Percentiles rank a stretch among this genome's conserved stretches.
Evolutionary conservation across 2,113 vertebrate genomes (phyloP).

Genomic region (Gallinago undulata): DNA sequence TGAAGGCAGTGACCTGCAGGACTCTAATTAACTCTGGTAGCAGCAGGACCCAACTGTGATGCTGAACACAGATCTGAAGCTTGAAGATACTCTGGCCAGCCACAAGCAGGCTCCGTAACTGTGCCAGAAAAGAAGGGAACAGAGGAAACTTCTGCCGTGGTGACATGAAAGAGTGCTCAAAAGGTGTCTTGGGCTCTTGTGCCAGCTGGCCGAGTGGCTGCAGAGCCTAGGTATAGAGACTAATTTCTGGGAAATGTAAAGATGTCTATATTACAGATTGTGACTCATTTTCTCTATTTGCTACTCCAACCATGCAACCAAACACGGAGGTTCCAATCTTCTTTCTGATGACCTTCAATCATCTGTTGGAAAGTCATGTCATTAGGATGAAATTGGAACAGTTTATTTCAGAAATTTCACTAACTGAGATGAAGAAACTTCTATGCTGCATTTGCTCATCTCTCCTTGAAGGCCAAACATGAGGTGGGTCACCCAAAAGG

Average conservation of each 20-base stretch:
- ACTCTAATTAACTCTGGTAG: constrained; percentile 60
- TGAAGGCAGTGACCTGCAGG: constrained; percentile 48
- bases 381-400: not conserved
- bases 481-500: not conserved
- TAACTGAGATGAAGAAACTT: not conserved
- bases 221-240: not conserved
- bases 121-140: constrained; percentile 39
- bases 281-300: constrained; percentile 24
- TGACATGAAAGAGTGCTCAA: constrained; percentile 24
- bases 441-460: not conserved
- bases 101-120: not conserved
- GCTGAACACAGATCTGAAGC: constrained; percentile 60
- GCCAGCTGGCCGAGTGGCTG: constrained; percentile 41
- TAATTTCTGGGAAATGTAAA: constrained; percentile 39
- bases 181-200: not conserved
- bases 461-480: not conserved
- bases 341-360: constrained; percentile 24
- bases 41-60: constrained; percentile 55
- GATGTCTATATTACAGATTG: not conserved
- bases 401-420: constrained; percentile 9
- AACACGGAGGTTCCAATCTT: not conserved
- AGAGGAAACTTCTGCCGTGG: not conserved
- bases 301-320: not conserved
- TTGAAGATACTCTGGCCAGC: constrained; percentile 19
- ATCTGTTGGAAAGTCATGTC: not conserved